Evolutionary conservation across 2,888 invertebrate genomes (phyloP), one percentile per base, ranked within the genome.

Genomic region (Furcula furcula): DNA sequence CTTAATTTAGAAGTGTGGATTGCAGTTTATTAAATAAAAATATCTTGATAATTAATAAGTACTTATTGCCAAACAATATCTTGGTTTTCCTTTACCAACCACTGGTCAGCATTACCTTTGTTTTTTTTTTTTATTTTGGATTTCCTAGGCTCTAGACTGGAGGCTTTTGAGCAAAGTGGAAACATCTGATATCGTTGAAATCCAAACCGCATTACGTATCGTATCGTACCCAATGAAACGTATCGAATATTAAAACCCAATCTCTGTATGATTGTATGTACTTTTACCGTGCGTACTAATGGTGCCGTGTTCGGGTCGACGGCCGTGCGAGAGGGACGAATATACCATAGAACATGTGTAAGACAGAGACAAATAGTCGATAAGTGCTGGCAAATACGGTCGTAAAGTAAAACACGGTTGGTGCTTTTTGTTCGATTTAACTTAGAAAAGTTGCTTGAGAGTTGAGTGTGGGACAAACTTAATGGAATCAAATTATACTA

Each of bases 401-500:
- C 68, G 70, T 76, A 73, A 76, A 78, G 74, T 72, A 75, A 72
- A 72, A 77, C 67, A 66, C 62, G 63, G 57, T 55, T 65, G 65
- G 66, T 67, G 56, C 69, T 76, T 72, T 73, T 75, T 73, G 69
- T 76, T 61, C 60, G 55, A 57, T 64, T 66, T 65, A 46, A 50
- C 56, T 65, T 57, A 66, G 65, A 59, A 68, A 62, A 61, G 64
- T 58, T 53, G 48, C 42, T 58, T 57, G 41, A 27, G 51, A 48
- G 36, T 38, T 18, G 52, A 53, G 58, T 58, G 62, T 56, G 46
- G 52, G 45, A 45, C 43, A 50, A 54, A 48, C 41, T 51, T 45
- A 23, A 33, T n/a, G 34, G 27, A 29, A 46, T 43, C 41, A 23
- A 36, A 33, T 19, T 28, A n/a, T n/a, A n/a, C n/a, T n/a, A n/a